Base-by-base conservation (phyloP, 2,113 vertebrate species). In the Hypanus sabinus region DNA sequence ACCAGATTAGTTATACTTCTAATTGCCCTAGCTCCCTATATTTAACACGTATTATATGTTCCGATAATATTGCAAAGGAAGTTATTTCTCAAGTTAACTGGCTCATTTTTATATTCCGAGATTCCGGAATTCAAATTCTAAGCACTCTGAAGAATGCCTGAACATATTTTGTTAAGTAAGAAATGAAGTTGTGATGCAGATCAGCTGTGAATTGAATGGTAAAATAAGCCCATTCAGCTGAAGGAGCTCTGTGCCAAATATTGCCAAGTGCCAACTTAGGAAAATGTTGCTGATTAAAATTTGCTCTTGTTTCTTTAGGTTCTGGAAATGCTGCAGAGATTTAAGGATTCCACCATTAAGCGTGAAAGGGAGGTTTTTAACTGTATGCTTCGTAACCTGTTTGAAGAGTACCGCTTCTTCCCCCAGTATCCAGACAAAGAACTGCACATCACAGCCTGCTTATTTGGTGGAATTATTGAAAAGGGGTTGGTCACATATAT, bases 401-500 rank as follows among this genome's bases (percentile, higher is more conserved):
- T 99, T 95, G 99, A 99, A 95, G 99, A 99, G 88, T 99, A 99
- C 94, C 96, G 99, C 0, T 99, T 99, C 97, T 99, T 99, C 91
- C 99, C 99, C 33, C 99, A 99, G 95, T 99, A 99, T 95, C 99
- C 99, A 0, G 99, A 99, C 96, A 99, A 99, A 95, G 99, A 99
- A 96, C 97, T 99, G 96, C 99, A 99, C 97, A 99, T 99, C 95
- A 99, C 99, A 76, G 99, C 99, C 95, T 99, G 99, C 95, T 97
- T 99, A 36, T 99, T 99, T 62, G 99, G 99, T 94, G 99, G 99
- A 24, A 99, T 99, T 83, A 99, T 99, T 0, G 99, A 99, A 96
- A 99, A 99, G 96, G 99, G 99, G 95, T 97, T 99, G 33, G 99
- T 99, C 80, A 99, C 99, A 6, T 99, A 99, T 73, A 99, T 99